A percentile compares a stretch with the other conserved stretches of the same genome.
phyloP scores from a whole-genome alignment of 2,113 vertebrate genomes.

The Clarias gariepinus region DNA sequence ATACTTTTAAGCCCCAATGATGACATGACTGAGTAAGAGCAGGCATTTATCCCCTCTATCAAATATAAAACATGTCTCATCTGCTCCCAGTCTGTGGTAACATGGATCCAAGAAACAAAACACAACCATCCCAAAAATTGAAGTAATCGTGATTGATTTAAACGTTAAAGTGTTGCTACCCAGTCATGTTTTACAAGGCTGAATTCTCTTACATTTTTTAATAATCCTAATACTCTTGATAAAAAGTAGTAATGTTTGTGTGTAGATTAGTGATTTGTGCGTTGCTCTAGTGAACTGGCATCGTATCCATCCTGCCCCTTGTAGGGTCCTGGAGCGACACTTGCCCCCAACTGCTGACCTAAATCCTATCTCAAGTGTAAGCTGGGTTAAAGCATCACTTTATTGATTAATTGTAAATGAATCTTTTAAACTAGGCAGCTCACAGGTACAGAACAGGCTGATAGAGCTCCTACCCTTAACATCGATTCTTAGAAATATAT shows the following conservation, averaged over 20 bases:
- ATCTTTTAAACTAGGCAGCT: not conserved
- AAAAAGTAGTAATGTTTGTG: not conserved
- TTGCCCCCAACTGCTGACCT: not conserved
- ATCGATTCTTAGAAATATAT: not conserved
- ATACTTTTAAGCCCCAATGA: not conserved
- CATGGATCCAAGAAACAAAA: not conserved
- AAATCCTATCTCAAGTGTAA: not conserved
- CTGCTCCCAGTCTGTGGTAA: not conserved
- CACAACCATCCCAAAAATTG: not conserved
- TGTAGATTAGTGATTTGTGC: not conserved
- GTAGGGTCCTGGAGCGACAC: not conserved
- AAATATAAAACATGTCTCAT: not conserved
- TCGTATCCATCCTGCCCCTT: not conserved
- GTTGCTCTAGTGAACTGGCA: not conserved
- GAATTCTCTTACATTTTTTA: not conserved
- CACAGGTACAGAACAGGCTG: not conserved
- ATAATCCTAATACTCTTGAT: not conserved
- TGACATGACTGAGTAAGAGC: not conserved
- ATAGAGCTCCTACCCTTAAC: not conserved
- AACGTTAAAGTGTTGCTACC: not conserved
- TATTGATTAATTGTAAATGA: not conserved
- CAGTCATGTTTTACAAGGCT: not conserved
- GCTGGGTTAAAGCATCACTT: not conserved
- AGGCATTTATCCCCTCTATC: not conserved
- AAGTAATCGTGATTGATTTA: not conserved